These are phyloP conservation scores for Habroteleia sp. DNA, from an alignment of 2,888 invertebrate species.

Conservation along the genomic window DNA sequence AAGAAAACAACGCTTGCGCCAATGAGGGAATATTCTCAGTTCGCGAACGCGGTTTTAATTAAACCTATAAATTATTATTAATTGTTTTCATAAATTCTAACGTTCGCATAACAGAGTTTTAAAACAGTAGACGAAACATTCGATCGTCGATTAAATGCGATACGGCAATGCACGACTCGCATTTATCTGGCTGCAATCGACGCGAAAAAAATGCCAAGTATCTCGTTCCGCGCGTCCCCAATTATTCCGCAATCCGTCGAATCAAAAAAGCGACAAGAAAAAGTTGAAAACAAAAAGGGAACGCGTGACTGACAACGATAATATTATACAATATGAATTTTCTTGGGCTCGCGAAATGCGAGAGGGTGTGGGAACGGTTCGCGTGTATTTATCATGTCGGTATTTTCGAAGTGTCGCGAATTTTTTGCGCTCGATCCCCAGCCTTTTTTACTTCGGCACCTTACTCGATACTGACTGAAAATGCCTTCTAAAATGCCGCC, in stretches of 20 bases:
- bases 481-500: slow-evolving; percentile 33
- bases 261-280: neutral
- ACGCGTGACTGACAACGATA: slow-evolving; percentile 62
- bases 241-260: slow-evolving; percentile 21
- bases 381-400: slow-evolving; percentile 69
- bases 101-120: too few relatives aligned
- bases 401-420: slow-evolving; percentile 72
- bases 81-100: slow-evolving; percentile 44
- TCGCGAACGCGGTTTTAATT: slow-evolving; percentile 39
- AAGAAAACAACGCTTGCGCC: too few relatives aligned
- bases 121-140: neutral
- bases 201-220: slow-evolving; percentile 18
- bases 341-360: slow-evolving; percentile 22
- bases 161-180: neutral
- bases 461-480: slow-evolving; percentile 34
- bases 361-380: slow-evolving; percentile 3
- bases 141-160: neutral
- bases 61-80: slow-evolving; percentile 41
- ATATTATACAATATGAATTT: slow-evolving; percentile 37
- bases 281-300: slow-evolving; percentile 3
- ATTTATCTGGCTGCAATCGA: slow-evolving; percentile 1
- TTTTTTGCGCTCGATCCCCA: slow-evolving; percentile 49
- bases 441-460: neutral
- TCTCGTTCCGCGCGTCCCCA: slow-evolving; percentile 11
- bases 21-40: too few relatives aligned